These are phyloP conservation scores for Tachina fera DNA, from an alignment of 2,888 invertebrate species.

Conservation along the genomic window DNA sequence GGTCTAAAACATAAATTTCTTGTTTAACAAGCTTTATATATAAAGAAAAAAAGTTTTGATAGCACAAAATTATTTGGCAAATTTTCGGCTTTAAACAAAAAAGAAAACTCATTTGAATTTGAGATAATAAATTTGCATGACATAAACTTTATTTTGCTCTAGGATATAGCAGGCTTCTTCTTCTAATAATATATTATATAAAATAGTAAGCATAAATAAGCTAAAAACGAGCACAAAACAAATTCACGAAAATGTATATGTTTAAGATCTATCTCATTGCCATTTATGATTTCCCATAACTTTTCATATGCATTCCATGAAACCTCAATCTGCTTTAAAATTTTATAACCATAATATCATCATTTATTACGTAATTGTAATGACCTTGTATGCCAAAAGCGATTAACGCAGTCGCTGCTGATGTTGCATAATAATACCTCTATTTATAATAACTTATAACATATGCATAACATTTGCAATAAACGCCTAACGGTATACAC, in stretches of 20 bases:
- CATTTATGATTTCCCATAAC: too few relatives aligned
- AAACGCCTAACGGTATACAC: constrained; percentile 39
- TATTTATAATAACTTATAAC: not conserved
- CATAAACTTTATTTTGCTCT: not conserved
- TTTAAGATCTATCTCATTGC: too few relatives aligned
- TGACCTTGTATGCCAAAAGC: constrained; percentile 13
- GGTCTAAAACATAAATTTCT: not conserved
- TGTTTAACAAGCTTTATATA: constrained; percentile 5
- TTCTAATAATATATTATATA: too few relatives aligned
- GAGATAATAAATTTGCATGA: too few relatives aligned
- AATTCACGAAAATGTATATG: not conserved
- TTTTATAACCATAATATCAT: not conserved
- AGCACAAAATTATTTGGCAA: constrained; percentile 24
- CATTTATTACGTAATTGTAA: constrained; percentile 29
- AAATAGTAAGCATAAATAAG: too few relatives aligned
- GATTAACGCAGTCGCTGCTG: not conserved
- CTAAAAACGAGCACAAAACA: not conserved
- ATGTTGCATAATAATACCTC: not conserved
- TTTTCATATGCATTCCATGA: too few relatives aligned
- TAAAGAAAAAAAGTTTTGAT: not conserved
- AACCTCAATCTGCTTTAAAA: too few relatives aligned
- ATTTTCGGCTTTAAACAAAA: not conserved
- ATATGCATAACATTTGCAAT: constrained; percentile 10
- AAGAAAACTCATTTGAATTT: not conserved
- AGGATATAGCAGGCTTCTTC: not conserved